phyloP scores from a whole-genome alignment of 2,888 invertebrate genomes.

The Chouioia cunea region DNA sequence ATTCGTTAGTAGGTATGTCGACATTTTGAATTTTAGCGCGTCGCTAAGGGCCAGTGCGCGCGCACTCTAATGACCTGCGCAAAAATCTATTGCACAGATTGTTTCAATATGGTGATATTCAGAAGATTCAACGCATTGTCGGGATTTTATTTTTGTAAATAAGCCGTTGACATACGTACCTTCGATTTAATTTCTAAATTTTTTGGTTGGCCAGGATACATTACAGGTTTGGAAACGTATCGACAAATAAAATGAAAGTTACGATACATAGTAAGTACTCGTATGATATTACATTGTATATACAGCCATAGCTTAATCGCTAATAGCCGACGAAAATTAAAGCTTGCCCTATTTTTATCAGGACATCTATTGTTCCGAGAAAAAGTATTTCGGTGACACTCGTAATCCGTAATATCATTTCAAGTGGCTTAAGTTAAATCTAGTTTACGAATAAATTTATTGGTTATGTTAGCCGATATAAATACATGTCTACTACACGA shows the following conservation, averaged over 20 bases:
- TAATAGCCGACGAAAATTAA: too few relatives aligned
- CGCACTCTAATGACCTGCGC: background rate
- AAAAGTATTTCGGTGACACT: too few relatives aligned
- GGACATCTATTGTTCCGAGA: too few relatives aligned
- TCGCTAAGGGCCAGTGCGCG: constrained; percentile 1
- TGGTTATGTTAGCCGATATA: constrained; percentile 28
- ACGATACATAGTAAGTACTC: constrained; percentile 73
- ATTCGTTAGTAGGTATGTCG: background rate
- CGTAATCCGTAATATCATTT: too few relatives aligned
- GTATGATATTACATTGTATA: background rate
- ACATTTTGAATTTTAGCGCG: too few relatives aligned
- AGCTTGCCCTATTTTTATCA: too few relatives aligned
- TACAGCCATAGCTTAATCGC: too few relatives aligned
- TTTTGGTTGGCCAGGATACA: background rate
- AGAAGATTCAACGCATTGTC: background rate
- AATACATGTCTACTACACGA: too few relatives aligned
- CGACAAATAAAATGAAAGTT: constrained; percentile 72
- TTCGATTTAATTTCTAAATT: too few relatives aligned
- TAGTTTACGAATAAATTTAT: background rate
- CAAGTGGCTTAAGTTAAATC: too few relatives aligned
- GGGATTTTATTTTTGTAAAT: constrained; percentile 2
- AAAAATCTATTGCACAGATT: background rate
- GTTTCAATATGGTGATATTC: constrained; percentile 12
- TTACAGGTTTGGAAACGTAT: background rate
- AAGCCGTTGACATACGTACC: too few relatives aligned